Evolutionary conservation across 2,113 vertebrate genomes (phyloP).

Genomic region (Paramisgurnus dabryanus): DNA sequence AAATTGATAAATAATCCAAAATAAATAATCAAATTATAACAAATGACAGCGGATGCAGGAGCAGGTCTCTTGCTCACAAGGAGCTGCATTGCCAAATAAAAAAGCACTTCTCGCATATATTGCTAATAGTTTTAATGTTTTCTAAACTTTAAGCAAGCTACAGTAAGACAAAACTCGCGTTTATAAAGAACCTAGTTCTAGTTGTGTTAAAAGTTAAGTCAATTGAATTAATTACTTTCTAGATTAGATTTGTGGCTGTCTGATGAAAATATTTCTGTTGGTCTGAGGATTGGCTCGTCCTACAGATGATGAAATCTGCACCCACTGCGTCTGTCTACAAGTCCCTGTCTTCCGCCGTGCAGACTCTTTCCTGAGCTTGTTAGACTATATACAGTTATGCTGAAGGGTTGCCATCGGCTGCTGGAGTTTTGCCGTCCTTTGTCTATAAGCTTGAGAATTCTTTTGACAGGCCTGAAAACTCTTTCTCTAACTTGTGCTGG

Average conservation of each 20-base stretch:
- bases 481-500: slow-evolving; percentile 40
- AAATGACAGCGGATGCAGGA: no score
- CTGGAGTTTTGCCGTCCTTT: slow-evolving; percentile 7
- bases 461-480: slow-evolving; percentile 48
- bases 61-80: no score
- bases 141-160: no score
- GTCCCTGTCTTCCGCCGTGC: slow-evolving; percentile 3
- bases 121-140: no score
- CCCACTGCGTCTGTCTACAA: not conserved
- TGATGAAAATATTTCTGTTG: not conserved
- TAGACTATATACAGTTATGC: slow-evolving; percentile 18
- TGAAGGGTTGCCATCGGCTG: slow-evolving; percentile 38
- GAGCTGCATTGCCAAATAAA: no score
- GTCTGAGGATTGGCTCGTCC: not conserved
- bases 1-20: no score
- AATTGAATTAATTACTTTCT: no score
- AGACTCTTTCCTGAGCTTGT: slow-evolving; percentile 37
- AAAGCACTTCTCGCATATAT: no score
- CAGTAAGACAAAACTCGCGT: no score
- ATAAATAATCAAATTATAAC: no score
- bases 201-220: no score
- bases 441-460: slow-evolving; percentile 40
- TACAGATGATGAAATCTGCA: slow-evolving; percentile 32
- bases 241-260: not conserved
- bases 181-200: no score